Base-by-base conservation (phyloP, 2,113 vertebrate genomes). In the Toxostoma redivivum region DNA sequence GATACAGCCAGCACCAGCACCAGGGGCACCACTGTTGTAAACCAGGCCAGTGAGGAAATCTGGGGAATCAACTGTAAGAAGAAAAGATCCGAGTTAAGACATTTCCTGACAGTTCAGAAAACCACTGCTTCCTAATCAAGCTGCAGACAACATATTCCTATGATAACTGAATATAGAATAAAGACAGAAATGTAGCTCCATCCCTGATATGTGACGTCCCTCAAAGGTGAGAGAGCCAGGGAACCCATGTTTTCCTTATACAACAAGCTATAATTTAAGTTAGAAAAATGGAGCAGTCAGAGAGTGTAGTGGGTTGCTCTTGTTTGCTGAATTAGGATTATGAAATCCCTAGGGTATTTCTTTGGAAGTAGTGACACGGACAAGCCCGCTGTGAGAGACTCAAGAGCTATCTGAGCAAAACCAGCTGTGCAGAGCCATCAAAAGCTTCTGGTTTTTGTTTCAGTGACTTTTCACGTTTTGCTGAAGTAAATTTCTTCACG, bases 31-130 rank as follows among this genome's bases (percentile, higher is more conserved):
- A 99, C 99, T 0, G 99, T 99, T 80, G 99, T 99, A 94, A 99
- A 99, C 99, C 99, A 99, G 31, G 98, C 97, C 66, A 99, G 98
- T 1, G 99, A 99, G 54, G 99, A 99, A 87, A 99, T 97, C 94
- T 98, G 98, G 40, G 99, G 99, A 95, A 99, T 99, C 48, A 99
- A 13, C 99, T 99, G 98, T 37, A 65, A 91, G 78, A 92, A 69
- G 69, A 94, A 95, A 97, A 92, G 11, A 92, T 22, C 15, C 15
- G 12, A 37, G 19, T 53, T 97, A 60, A 83, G 72, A 89, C n/a
- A 23, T 79, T 51, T 85, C 76, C 35, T 64, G 30, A 10, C 28
- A 38, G 33, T 66, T 74, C 27, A 62, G 2, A 44, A 79, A 66
- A 57, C 5, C 15, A 40, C 15, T 37, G 3, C 23, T 53, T 70